A percentile compares a stretch with the other conserved stretches of the same genome.
These are phyloP conservation scores for Geophilus truncorum DNA, from an alignment of 2,888 invertebrate genomes.

Conservation along the genomic window DNA sequence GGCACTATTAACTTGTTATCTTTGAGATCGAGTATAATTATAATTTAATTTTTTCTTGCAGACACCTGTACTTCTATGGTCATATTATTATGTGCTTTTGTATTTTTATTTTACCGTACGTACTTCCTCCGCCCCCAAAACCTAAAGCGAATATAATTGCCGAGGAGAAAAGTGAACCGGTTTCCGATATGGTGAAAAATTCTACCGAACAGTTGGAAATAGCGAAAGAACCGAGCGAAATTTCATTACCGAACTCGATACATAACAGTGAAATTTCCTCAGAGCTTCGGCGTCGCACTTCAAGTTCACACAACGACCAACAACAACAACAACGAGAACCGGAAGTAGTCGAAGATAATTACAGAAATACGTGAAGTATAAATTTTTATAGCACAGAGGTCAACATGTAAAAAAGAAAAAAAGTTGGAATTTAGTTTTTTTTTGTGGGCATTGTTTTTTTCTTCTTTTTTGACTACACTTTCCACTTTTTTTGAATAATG, in stretches of 20 bases:
- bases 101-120: conserved; percentile 46
- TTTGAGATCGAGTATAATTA: conserved; percentile 8
- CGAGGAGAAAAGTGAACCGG: not conserved
- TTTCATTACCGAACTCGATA: not conserved
- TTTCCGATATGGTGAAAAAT: not conserved
- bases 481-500: not conserved
- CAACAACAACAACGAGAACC: no score
- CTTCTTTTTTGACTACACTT: not conserved
- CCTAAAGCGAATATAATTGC: not conserved
- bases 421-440: not conserved
- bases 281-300: not conserved
- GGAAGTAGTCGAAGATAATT: not conserved
- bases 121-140: conserved; percentile 41
- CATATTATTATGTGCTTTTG: conserved; percentile 48
- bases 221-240: no score
- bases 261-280: not conserved
- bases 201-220: no score
- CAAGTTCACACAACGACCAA: no score
- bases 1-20: not conserved
- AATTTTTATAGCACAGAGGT: not conserved
- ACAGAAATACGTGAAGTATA: not conserved
- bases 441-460: not conserved
- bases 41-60: conserved; percentile 42
- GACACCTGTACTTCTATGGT: conserved; percentile 50
- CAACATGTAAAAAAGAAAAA: not conserved